These are phyloP conservation scores for Melozone crissalis DNA, from an alignment of 2,113 vertebrate species.

Conservation along the genomic window DNA sequence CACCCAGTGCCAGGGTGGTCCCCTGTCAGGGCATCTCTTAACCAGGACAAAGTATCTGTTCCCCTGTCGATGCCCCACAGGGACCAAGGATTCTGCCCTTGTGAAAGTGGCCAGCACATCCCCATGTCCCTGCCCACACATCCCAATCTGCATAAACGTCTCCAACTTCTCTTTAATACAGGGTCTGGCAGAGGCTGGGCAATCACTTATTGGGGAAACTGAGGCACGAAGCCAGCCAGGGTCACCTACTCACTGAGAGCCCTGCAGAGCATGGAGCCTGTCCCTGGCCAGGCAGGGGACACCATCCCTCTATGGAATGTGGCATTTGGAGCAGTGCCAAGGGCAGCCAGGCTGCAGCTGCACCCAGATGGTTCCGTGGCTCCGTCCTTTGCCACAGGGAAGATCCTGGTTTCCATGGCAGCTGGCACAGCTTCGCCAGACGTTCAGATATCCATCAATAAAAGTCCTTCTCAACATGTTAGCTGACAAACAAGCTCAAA, in stretches of 20 bases:
- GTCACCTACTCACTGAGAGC: fast-evolving
- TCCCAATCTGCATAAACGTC: fast-evolving
- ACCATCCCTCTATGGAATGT: fast-evolving
- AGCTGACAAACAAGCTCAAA: slow-evolving; percentile 38
- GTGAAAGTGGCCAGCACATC: neutral
- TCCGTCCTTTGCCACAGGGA: neutral
- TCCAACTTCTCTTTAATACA: neutral
- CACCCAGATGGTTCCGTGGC: neutral
- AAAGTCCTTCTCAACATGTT: slow-evolving; percentile 16
- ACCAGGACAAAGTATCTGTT: neutral
- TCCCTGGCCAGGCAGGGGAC: fast-evolving
- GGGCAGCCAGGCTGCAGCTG: neutral
- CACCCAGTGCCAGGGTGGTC: neutral
- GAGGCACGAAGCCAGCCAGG: neutral
- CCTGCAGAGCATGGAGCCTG: fast-evolving
- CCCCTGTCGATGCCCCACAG: neutral
- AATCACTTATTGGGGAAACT: neutral
- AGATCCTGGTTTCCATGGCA: neutral
- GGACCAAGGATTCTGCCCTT: neutral
- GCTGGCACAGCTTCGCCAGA: slow-evolving; percentile 24
- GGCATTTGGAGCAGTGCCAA: neutral
- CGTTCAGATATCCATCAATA: neutral
- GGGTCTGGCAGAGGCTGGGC: fast-evolving
- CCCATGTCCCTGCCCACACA: fast-evolving
- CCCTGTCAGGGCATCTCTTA: neutral